Base-by-base conservation (phyloP, 2,797 vertebrate species). In the Pseudomugil tenellus region DNA sequence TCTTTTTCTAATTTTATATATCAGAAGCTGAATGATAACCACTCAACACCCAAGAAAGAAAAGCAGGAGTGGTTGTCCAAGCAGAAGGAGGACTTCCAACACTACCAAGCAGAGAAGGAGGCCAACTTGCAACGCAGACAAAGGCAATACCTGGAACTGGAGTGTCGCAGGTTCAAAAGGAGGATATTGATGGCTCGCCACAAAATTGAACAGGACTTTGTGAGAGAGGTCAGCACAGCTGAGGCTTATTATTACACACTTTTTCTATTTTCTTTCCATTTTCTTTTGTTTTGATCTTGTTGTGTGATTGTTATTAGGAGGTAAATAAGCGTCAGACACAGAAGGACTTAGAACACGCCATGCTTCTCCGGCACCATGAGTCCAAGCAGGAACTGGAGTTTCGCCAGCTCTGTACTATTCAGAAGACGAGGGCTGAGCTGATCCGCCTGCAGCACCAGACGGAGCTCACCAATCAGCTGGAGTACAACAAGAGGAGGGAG, bases 311-410 rank as follows among this genome's bases (percentile, higher is more conserved):
- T 70, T 34, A 77, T 81, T 87, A 99, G 98, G 98, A 99, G 85
- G 92, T 99, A 35, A 99, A 98, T 91, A 99, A 98, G 87, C 95
- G 96, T 55, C 98, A 99, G 87, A 99, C 98, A 0, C 98, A 99
- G 91, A 99, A 98, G 90, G 98, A 99, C 87, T 92, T 98, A 87
- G 98, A 99, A 84, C 98, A 99, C 1, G 98, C 98, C 72, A 99
- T 98, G 97, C 92, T 99, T 69, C 94, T 99, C 66, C 95, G 97
- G 32, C 98, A 99, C 86, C 98, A 99, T 1, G 98, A 99, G 90
- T 98, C 98, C 88, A 98, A 98, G 97, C 98, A 99, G 81, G 98
- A 99, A 89, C 92, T 99, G 90, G 97, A 99, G 92, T 98, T 98
- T 88, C 95, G 98, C 80, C 98, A 99, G 87, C 94, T 99, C 86